Percentiles rank a stretch among this genome's conserved stretches.
Conservation (phyloP, 2,888 invertebrate species). For the Salpingus planirostris region DNA sequence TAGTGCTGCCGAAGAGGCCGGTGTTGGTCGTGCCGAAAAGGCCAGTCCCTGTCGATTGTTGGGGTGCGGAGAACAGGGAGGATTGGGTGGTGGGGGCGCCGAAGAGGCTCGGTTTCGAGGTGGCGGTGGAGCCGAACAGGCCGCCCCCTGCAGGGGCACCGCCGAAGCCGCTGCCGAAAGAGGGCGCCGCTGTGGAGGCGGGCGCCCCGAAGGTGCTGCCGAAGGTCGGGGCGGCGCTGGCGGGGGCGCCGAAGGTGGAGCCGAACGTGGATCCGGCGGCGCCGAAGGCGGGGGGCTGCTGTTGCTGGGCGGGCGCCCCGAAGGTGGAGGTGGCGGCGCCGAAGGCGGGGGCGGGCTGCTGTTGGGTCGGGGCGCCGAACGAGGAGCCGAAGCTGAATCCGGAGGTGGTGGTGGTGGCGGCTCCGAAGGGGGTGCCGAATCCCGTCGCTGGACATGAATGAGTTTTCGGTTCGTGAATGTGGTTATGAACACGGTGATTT, state of each 20-base stretch:
- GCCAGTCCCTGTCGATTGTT: constrained; percentile 46
- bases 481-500: constrained; percentile 1
- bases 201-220: constrained; percentile 37
- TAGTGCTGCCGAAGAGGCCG: constrained; percentile 24
- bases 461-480: background rate
- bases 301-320: constrained; percentile 24
- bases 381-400: constrained; percentile 45
- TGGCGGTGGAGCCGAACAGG: constrained; percentile 15
- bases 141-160: constrained; percentile 3
- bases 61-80: constrained; percentile 35
- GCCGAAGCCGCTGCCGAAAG: constrained; percentile 15
- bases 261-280: too few relatives aligned
- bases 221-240: constrained; percentile 23
- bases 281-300: constrained; percentile 24
- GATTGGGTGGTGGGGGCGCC: constrained; percentile 32
- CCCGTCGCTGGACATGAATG: constrained; percentile 33
- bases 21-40: constrained; percentile 44
- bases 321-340: constrained; percentile 33
- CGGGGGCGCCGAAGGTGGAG: constrained; percentile 21
- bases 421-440: constrained; percentile 42
- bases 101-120: constrained; percentile 16
- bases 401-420: constrained; percentile 38
- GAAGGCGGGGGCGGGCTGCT: constrained; percentile 32
- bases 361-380: constrained; percentile 29
- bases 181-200: constrained; percentile 23